These are phyloP conservation scores for Serripes groenlandicus DNA, from an alignment of 2,888 invertebrate genomes.

Conservation along the genomic window DNA sequence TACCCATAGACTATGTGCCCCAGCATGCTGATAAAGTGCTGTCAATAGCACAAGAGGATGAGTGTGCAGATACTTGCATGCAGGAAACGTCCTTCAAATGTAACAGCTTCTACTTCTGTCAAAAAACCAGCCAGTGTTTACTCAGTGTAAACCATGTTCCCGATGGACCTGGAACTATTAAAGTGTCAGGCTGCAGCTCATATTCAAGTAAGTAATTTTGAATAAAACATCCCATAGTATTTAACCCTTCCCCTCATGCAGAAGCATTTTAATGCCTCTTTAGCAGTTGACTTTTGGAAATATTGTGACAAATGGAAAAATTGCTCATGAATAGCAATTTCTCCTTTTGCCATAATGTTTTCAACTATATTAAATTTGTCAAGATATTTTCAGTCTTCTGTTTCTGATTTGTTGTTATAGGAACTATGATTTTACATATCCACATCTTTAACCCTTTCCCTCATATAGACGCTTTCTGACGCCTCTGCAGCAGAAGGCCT, in stretches of 20 bases:
- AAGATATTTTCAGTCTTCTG: too few relatives aligned
- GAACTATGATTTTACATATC: too few relatives aligned
- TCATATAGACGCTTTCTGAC: too few relatives aligned
- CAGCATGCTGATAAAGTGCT: constrained; percentile 49
- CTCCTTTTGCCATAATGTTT: not conserved
- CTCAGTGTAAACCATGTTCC: constrained; percentile 66
- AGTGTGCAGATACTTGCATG: constrained; percentile 74
- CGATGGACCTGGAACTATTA: constrained; percentile 7
- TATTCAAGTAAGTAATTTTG: constrained; percentile 48
- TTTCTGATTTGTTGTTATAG: too few relatives aligned
- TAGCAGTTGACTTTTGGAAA: too few relatives aligned
- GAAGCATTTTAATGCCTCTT: too few relatives aligned
- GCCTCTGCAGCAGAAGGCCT: too few relatives aligned
- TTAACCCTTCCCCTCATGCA: too few relatives aligned
- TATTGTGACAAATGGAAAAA: not conserved
- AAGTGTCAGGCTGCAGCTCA: constrained; percentile 24
- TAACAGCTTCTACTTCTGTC: constrained; percentile 78
- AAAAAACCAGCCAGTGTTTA: constrained; percentile 61
- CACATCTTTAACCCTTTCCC: too few relatives aligned
- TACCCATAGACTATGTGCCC: constrained; percentile 56
- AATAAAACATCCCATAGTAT: too few relatives aligned
- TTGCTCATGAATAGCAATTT: not conserved
- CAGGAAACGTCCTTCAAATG: constrained; percentile 62
- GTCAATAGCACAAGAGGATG: constrained; percentile 34
- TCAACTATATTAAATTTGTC: not conserved